These are phyloP conservation scores for Pterocles orientalis DNA, from an alignment of 2,113 vertebrate species.

Conservation along the genomic window DNA sequence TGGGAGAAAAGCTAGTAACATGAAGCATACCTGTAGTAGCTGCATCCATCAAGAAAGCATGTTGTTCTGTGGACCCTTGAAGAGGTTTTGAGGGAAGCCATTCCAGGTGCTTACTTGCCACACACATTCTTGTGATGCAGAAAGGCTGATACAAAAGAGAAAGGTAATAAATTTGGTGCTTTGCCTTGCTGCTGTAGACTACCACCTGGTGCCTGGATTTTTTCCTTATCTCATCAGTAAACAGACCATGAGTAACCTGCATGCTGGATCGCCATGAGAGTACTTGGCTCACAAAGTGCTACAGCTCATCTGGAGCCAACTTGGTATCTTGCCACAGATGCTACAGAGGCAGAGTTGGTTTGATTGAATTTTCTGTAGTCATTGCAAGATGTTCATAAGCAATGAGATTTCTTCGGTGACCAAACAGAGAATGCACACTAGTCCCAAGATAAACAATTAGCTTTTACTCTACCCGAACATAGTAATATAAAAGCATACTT, in stretches of 20 bases:
- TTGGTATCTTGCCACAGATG: neutral
- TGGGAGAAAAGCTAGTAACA: neutral
- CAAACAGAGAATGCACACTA: neutral
- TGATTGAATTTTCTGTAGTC: neutral
- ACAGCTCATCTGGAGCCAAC: neutral
- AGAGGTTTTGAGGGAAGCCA: neutral
- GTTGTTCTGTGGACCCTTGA: neutral
- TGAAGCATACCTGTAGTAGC: neutral
- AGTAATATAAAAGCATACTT: neutral
- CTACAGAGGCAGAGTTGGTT: neutral
- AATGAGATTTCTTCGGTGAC: neutral
- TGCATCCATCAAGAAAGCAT: neutral
- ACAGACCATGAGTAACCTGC: neutral
- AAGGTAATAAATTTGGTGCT: neutral
- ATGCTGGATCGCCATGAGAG: neutral
- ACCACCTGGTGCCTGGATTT: neutral
- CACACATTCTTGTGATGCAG: neutral
- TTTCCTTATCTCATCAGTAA: neutral
- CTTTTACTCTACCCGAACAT: neutral
- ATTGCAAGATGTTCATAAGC: neutral
- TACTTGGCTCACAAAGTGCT: neutral
- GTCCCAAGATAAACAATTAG: neutral
- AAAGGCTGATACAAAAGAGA: neutral
- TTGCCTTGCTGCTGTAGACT: neutral
- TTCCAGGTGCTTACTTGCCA: neutral